These are phyloP conservation scores for Dermatemys mawii DNA, from an alignment of 2,113 vertebrate species.

Conservation along the genomic window DNA sequence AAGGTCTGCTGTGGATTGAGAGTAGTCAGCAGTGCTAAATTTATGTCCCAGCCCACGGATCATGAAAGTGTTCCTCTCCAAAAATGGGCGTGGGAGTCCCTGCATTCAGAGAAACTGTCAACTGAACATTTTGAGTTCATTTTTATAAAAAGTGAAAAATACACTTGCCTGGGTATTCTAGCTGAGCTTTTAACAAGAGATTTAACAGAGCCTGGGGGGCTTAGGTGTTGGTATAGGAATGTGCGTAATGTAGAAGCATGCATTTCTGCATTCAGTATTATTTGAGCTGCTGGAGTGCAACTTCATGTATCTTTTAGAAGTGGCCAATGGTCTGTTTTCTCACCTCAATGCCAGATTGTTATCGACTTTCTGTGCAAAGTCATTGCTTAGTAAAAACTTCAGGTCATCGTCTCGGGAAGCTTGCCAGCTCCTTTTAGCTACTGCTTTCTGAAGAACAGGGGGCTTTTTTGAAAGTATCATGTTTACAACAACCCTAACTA, in stretches of 20 bases:
- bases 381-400: slow-evolving; percentile 11
- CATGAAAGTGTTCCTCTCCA: neutral
- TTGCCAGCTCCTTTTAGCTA: slow-evolving; percentile 14
- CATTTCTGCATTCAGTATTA: neutral
- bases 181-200: neutral
- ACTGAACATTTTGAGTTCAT: slow-evolving; percentile 24
- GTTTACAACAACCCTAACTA: neutral
- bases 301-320: neutral
- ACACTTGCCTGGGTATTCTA: neutral
- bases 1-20: neutral
- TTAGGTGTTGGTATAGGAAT: neutral
- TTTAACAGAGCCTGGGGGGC: neutral
- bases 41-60: neutral
- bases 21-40: neutral
- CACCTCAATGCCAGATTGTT: neutral
- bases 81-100: neutral
- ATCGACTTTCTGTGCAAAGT: neutral
- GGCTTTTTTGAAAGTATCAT: neutral
- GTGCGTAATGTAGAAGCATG: neutral
- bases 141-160: slow-evolving; percentile 1
- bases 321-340: neutral
- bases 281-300: neutral
- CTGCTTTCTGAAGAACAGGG: neutral
- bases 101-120: neutral
- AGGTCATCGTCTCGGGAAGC: slow-evolving; percentile 41